These are phyloP conservation scores for Pygoscelis antarcticus DNA, from an alignment of 2,113 vertebrate genomes.

Conservation along the genomic window DNA sequence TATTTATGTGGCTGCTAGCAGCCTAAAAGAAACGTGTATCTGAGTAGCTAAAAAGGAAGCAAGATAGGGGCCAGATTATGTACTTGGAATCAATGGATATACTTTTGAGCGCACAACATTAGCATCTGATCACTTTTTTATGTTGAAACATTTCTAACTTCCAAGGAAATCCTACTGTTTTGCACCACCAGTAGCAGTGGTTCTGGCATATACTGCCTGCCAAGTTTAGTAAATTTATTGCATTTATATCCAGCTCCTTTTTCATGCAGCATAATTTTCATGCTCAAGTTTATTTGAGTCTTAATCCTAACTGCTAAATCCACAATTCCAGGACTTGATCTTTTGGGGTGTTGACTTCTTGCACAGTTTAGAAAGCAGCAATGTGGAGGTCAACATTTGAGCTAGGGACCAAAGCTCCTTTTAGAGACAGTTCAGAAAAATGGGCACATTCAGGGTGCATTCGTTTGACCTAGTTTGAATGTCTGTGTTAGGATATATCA, in stretches of 20 bases:
- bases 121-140: not conserved
- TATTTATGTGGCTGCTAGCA: not conserved
- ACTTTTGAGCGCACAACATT: not conserved
- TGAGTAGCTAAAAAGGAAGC: not conserved
- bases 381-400: not conserved
- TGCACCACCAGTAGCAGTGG: not conserved
- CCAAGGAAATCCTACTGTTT: not conserved
- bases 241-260: not conserved
- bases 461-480: not conserved
- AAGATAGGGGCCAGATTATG: not conserved
- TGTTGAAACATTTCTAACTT: not conserved
- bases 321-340: not conserved
- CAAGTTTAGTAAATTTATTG: not conserved
- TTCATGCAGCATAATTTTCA: not conserved
- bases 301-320: not conserved
- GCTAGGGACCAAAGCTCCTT: not conserved
- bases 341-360: not conserved
- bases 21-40: not conserved
- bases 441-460: not conserved
- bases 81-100: not conserved
- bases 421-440: not conserved
- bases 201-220: not conserved
- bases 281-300: not conserved
- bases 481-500: not conserved
- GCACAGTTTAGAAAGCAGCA: not conserved